Conservation (phyloP, 1,140 invertebrate species). For the Probaryconus sp. region DNA sequence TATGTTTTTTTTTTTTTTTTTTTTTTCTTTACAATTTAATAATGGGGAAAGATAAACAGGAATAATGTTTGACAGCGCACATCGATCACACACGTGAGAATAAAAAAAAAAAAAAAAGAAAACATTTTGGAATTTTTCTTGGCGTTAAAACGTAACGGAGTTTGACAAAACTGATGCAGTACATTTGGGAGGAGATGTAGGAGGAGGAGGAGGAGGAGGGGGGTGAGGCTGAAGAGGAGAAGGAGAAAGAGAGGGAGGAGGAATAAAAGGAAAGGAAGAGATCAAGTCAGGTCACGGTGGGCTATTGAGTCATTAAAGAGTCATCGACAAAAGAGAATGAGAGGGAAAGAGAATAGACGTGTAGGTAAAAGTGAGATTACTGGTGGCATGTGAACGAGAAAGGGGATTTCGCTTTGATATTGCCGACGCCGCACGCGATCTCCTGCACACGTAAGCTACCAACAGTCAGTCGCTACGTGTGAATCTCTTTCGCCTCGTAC, state of each 20-base stretch:
- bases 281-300: constrained; percentile 58
- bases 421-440: constrained; percentile 76
- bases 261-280: constrained; percentile 54
- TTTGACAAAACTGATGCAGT: constrained; percentile 39
- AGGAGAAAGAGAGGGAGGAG: no score
- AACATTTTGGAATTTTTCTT: constrained; percentile 27
- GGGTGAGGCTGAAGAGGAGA: no score
- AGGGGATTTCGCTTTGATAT: constrained; percentile 72
- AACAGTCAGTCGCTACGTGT: constrained; percentile 45
- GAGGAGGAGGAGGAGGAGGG: no score
- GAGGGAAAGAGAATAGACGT: constrained; percentile 48
- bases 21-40: no score
- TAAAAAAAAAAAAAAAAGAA: no score
- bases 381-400: constrained; percentile 56
- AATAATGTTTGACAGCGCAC: no score
- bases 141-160: constrained; percentile 47
- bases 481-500: constrained; percentile 58
- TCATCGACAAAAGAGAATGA: constrained; percentile 59
- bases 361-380: constrained; percentile 56
- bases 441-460: constrained; percentile 64
- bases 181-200: no score
- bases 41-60: no score
- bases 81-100: no score
- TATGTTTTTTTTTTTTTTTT: no score
- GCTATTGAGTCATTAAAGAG: constrained; percentile 63